Base-by-base conservation (phyloP, 1,140 invertebrate species). In the Phocides pigmalion region DNA sequence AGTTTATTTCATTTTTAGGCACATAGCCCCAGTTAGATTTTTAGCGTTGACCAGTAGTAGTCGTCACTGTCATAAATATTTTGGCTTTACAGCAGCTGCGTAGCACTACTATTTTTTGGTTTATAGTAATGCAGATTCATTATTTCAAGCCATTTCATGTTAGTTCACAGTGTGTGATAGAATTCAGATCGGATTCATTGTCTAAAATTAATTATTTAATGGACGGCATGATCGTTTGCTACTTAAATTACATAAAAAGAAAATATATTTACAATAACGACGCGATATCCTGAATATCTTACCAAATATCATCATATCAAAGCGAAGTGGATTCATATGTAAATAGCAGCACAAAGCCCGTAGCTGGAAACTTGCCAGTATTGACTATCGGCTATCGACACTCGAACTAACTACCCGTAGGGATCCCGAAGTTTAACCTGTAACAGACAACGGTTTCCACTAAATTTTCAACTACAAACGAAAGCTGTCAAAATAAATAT, bases 301-400 rank as follows among this genome's bases (percentile, higher is more conserved):
- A 62, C 37, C 46, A 44, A 64, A 44, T 53, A 53, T 59, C 39
- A 50, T 59, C 42, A 66, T 41, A 68, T 59, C 46, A 49, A 59
- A 59, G 44, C 32, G 17, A 59, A 61, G 51, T 68, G 59, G 62
- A 56, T 74, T 74, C 58, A 72, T 72, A 78, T 83, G 75, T 79
- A 80, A 80, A 82, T 81, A 79, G 51, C 46, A 32, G 71, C 65
- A 42, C 62, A 67, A 19, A 47, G 56, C 64, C 42, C 64, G 70
- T 74, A 69, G 76, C 73, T 85, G 82, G 82, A 81, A 70, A 62
- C 54, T 66, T 69, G 81, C 84, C 80, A 85, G 79, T 81, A 87
- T 84, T 81, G 81, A 87, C 82, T 84, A 79, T 83, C 81, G 72
- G 66, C 71, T 79, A 80, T 79, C 70, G 68, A 56, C 70, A 50